phyloP scores from a whole-genome alignment of 2,113 vertebrate genomes.

The Boulengeromyrus knoepffleri region DNA sequence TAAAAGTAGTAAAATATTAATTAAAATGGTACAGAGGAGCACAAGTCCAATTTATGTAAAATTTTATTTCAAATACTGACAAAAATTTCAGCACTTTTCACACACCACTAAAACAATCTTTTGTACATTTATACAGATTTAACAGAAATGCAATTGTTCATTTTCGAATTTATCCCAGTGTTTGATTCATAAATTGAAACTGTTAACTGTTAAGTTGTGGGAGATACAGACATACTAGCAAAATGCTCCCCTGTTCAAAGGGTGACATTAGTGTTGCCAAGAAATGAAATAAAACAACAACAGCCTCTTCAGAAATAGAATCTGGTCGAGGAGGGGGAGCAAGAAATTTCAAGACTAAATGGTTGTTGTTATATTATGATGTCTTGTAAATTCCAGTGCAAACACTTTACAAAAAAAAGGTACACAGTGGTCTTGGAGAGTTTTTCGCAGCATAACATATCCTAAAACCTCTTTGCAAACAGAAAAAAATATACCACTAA shows the following conservation, averaged over 20 bases:
- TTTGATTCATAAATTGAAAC: conserved; percentile 20
- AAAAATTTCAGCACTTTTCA: conserved; percentile 49
- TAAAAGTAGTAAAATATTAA: not conserved
- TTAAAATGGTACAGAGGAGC: not conserved
- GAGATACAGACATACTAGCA: conserved; percentile 40
- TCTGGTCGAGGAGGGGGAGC: not conserved
- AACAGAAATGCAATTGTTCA: not conserved
- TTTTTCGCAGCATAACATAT: not conserved
- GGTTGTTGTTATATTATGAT: not conserved
- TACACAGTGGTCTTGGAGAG: not conserved
- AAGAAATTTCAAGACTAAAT: not conserved
- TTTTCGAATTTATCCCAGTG: not conserved
- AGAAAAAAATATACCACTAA: not conserved
- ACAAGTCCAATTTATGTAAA: conserved; percentile 56
- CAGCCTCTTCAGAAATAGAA: not conserved
- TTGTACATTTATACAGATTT: conserved; percentile 34
- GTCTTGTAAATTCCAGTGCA: not conserved
- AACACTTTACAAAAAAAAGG: not conserved
- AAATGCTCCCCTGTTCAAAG: conserved; percentile 44
- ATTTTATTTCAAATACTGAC: conserved; percentile 72
- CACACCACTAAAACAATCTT: conserved; percentile 52
- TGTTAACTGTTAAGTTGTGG: conserved; percentile 31
- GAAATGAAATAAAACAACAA: not conserved
- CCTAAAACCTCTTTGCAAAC: not conserved
- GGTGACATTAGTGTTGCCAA: conserved; percentile 39